Evolutionary conservation across 1,140 invertebrate species (phyloP), one percentile per base, ranked within the genome.

Genomic region (Mamestra configurata): DNA sequence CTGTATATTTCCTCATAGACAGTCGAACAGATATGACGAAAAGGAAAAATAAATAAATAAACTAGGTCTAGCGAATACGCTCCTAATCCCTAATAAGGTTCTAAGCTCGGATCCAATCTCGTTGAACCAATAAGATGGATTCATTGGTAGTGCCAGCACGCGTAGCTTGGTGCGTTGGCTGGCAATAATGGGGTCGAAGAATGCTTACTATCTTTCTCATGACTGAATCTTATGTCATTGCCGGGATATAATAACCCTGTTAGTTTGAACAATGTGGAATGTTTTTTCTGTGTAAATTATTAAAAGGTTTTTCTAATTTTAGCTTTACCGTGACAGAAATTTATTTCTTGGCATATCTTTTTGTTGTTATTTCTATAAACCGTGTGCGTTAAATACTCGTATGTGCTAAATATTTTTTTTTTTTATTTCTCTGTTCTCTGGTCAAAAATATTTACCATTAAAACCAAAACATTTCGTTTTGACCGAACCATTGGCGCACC

Each of bases 41-140:
- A 24, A 55, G 20, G 22, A 5, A 24, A 55, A 55, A 68, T 46
- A 68, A 64, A 20, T 40, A 64, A 66, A 66, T 66, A 66, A 66
- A 46, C 37, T 68, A 68, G 40, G 64, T 68, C 64, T 68, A 46
- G 40, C 40, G 18, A 68, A 46, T 46, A 24, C 20, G 37, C 40
- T 49, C 37, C 20, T 68, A 68, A 68, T 68, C 64, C 64, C 13
- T 46, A 68, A 46, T 68, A 27, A 46, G 64, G 40, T 68, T 40
- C 13, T 68, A 10, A 46, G 64, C 20, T 68, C 64, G 37, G 20
- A 68, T 68, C 40, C 40, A 68, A 68, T 68, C 40, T 46, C 10
- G 40, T 35, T 40, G 40, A 15, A 27, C 20, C 64, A 46, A 46
- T 68, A 68, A 46, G 59, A 64, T 40, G 35, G 59, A 64, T 64